Conservation (phyloP, 2,888 invertebrate species). For the Zygogramma bicolorata region DNA sequence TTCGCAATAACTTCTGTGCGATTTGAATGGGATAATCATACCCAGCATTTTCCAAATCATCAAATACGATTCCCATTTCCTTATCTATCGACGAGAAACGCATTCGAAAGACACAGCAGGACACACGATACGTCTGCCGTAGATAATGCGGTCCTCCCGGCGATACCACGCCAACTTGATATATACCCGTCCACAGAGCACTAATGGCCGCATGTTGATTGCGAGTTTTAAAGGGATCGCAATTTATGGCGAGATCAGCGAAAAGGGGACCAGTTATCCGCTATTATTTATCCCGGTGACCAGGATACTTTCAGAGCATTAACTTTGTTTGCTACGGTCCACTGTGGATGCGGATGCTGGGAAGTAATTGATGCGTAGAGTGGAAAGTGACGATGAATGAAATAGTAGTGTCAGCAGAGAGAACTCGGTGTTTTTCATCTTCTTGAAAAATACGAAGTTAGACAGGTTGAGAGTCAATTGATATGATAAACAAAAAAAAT, state of each 20-base stretch:
- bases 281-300: conserved; percentile 59
- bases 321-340: conserved; percentile 48
- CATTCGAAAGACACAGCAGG: conserved; percentile 52
- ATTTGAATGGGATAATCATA: not conserved
- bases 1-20: not conserved
- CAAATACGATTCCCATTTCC: conserved; percentile 26
- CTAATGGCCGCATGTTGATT: conserved; percentile 66
- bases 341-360: conserved; percentile 23
- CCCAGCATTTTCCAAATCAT: not conserved
- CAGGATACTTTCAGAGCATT: conserved; percentile 62
- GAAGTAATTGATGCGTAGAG: not conserved
- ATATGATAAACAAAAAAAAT: too few species aligned
- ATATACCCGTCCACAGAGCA: conserved; percentile 63
- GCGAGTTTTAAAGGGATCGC: conserved; percentile 64
- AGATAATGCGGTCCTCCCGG: conserved; percentile 61
- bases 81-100: conserved; percentile 36
- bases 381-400: not conserved
- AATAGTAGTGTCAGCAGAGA: too few species aligned
- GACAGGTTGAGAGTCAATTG: too few species aligned
- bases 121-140: conserved; percentile 56
- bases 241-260: conserved; percentile 63
- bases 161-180: conserved; percentile 57
- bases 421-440: too few species aligned
- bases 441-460: too few species aligned
- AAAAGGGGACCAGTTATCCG: conserved; percentile 50